Base-by-base conservation (phyloP, 2,888 invertebrate species). In the Meghimatium bilineatum region DNA sequence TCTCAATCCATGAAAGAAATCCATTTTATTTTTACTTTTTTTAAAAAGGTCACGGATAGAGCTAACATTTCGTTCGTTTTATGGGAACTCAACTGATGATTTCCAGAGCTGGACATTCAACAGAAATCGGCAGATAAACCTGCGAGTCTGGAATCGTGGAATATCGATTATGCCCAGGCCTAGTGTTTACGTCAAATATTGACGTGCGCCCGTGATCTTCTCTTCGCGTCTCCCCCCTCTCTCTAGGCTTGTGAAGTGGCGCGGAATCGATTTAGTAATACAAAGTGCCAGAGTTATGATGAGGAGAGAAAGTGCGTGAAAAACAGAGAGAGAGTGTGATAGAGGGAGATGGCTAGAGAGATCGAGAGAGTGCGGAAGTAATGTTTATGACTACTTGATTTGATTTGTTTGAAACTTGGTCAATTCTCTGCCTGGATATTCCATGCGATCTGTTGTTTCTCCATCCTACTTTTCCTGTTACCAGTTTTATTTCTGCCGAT, bases 161-260 rank as follows among this genome's bases (percentile, higher is more conserved):
- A 14, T 71, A 71, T 71, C 71, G 71, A 71, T 71, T 71, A 36
- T 71, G 38, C 38, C 71, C 71, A 26, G 36, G 36, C 36, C 71
- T 71, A 36, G 36, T 76, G 76, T 76, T 60, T 56, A 76, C 76
- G 56, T 76, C 76, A 76, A 76, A 76, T 76, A 76, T 60, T 76
- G 76, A 76, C 52, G 76, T 60, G 34, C 34, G 60, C 20, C 32
- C 56, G 32, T 60, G 76, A 36, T 74, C 74, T 74, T 49, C 32
- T 32, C 26, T 20, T 12, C 60, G 17, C 76, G 36, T 32, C 56
- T 29, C 29, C 44, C 44, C 12, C 44, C 5, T 32, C 12, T 12
- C 5, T 32, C 29, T 52, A 1, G 49, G 29, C 6, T 52, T 52
- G 75, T 56, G 20, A 52, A 56, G 52, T 75, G 49, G 56, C 6